Conservation (phyloP, 2,113 vertebrate genomes). For the Sinosuthora webbiana region DNA sequence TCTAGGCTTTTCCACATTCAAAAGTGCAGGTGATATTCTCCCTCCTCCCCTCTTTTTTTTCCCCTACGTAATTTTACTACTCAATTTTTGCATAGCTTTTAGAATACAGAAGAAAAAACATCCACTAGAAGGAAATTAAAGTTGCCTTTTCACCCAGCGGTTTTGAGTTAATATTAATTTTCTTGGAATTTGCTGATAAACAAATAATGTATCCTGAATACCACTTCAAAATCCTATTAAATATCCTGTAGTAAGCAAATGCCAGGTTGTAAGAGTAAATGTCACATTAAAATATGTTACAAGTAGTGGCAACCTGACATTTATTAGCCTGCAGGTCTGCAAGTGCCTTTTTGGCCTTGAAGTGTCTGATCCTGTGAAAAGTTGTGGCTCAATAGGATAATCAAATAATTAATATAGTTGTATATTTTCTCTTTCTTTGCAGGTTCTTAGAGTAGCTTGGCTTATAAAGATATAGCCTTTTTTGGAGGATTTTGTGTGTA, state of each 20-base stretch:
- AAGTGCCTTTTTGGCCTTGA: background rate
- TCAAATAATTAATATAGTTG: background rate
- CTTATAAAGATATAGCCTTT: constrained; percentile 93
- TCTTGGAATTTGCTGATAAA: background rate
- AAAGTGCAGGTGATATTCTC: background rate
- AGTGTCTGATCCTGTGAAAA: background rate
- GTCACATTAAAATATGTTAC: background rate
- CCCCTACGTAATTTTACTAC: background rate
- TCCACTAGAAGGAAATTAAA: background rate
- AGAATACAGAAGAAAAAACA: background rate
- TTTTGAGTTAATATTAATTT: background rate
- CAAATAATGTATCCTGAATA: background rate
- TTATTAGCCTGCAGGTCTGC: background rate
- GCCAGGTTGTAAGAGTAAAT: background rate
- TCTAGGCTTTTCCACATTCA: background rate
- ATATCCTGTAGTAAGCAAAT: background rate
- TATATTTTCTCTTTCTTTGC: constrained; percentile 16
- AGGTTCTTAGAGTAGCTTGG: constrained; percentile 91
- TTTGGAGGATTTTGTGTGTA: constrained; percentile 93
- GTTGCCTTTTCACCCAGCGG: background rate
- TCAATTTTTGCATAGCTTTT: background rate
- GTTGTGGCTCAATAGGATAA: background rate
- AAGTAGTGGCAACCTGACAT: background rate
- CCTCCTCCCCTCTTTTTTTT: background rate
- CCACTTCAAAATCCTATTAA: background rate